A percentile compares a stretch with the other conserved stretches of the same genome.
phyloP scores from a whole-genome alignment of 2,797 vertebrate genomes.

The Amazona finschi region DNA sequence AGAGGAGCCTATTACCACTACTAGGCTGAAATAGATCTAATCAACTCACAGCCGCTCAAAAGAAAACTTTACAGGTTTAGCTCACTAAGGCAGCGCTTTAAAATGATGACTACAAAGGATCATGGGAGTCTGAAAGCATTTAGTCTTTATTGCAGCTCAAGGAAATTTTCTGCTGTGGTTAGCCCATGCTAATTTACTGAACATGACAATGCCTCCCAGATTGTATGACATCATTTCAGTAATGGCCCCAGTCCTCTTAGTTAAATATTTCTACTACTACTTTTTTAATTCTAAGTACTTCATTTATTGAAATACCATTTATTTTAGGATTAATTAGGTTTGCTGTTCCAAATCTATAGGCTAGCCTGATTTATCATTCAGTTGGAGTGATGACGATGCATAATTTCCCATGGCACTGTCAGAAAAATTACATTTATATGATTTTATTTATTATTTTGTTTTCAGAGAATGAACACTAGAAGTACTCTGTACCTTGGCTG shows the following conservation, averaged over 20 bases:
- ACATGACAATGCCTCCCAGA: constrained; percentile 79
- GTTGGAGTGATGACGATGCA: constrained; percentile 54
- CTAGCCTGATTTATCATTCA: constrained; percentile 61
- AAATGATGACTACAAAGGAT: constrained; percentile 87
- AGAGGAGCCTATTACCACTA: constrained; percentile 98
- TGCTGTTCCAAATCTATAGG: constrained; percentile 46
- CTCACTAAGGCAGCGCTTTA: constrained; percentile 84
- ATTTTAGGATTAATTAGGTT: constrained; percentile 66
- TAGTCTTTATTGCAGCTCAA: constrained; percentile 84
- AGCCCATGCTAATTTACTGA: constrained; percentile 83
- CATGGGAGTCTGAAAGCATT: constrained; percentile 85
- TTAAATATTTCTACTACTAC: constrained; percentile 66
- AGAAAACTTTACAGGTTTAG: constrained; percentile 92
- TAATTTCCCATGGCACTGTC: constrained; percentile 45
- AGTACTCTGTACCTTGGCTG: neutral
- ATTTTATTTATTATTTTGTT: constrained; percentile 36
- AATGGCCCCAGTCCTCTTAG: constrained; percentile 45
- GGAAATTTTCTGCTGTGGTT: constrained; percentile 81
- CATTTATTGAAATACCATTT: constrained; percentile 51
- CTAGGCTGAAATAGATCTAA: constrained; percentile 96
- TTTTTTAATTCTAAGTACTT: constrained; percentile 68
- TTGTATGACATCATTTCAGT: constrained; percentile 76
- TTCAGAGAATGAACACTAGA: neutral
- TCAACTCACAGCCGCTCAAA: constrained; percentile 90
- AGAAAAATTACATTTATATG: constrained; percentile 56